Base-by-base conservation (phyloP, 2,888 invertebrate genomes). In the Megalurothrips usitatus region DNA sequence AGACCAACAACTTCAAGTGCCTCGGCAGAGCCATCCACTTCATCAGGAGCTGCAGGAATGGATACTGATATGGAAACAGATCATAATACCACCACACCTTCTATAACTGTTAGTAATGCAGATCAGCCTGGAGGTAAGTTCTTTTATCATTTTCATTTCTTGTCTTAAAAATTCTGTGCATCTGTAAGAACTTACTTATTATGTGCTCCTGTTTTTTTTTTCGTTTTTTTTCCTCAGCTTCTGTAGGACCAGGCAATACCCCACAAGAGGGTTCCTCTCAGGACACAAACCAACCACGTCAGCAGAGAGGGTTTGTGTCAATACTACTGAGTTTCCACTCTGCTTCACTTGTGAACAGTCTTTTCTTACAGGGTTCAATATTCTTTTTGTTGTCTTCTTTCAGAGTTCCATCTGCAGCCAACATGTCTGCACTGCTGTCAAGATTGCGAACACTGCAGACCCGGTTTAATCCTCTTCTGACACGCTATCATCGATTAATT, bases 381-480 rank as follows among this genome's bases (percentile, higher is more conserved):
- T 43, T 43, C 3, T 43, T 43, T 43, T 43, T 43, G 34, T 43
- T 43, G 34, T 43, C 34, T 4, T 43, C 34, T 43, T 43, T 80
- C 79, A 78, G 75, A 11, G 49, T 17, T 49, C 28, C 49, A 6
- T 28, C 49, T 49, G 89, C 90, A 49, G 86, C 87, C 47, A 89
- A 89, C 84, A 88, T 92, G 88, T 90, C 90, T 23, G 89, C 89
- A 81, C 85, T 92, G 14, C 84, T 93, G 83, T 89, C 89, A 58
- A 88, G 89, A 83, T 86, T 92, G 79, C 86, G 87, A 80, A 87
- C 87, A 79, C 86, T 92, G 26, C 90, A 92, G 84, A 85, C 86
- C 58, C 90, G 93, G 82, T 88, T 94, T 80, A 89, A 90, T 83
- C 94, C 94, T 0, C 92, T 91, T 84, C 87, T 94, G 84, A 89